Conservation (phyloP, 1,140 invertebrate species). For the Eriocheir sinensis region DNA sequence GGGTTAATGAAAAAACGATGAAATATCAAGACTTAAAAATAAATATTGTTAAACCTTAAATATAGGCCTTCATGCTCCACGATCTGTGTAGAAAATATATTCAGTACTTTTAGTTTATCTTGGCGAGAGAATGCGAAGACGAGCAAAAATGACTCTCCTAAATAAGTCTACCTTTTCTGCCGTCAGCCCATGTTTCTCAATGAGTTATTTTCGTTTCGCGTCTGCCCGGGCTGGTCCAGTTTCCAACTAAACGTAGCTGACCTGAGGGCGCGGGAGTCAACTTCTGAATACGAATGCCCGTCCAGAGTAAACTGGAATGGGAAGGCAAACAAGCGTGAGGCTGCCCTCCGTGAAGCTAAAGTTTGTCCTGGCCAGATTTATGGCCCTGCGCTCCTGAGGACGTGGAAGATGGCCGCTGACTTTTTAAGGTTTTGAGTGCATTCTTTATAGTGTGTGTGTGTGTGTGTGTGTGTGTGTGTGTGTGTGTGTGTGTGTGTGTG, state of each 20-base stretch:
- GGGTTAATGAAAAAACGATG: no score
- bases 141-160: no score
- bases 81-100: no score
- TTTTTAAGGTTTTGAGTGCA: neutral
- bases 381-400: neutral
- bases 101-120: no score
- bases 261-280: neutral
- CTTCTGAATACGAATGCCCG: neutral
- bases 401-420: neutral
- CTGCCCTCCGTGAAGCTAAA: neutral
- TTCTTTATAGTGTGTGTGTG: neutral
- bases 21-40: no score
- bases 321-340: neutral
- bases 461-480: conserved; percentile 13
- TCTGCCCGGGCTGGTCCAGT: neutral
- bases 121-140: no score
- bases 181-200: neutral
- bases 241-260: neutral
- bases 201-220: neutral
- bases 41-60: no score
- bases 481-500: conserved; percentile 47
- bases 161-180: no score
- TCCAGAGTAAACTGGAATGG: neutral
- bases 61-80: no score
- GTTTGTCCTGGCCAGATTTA: conserved; percentile 2